Evolutionary conservation across 1,140 invertebrate species (phyloP).

Genomic region (Catajapyx aquilonaris): DNA sequence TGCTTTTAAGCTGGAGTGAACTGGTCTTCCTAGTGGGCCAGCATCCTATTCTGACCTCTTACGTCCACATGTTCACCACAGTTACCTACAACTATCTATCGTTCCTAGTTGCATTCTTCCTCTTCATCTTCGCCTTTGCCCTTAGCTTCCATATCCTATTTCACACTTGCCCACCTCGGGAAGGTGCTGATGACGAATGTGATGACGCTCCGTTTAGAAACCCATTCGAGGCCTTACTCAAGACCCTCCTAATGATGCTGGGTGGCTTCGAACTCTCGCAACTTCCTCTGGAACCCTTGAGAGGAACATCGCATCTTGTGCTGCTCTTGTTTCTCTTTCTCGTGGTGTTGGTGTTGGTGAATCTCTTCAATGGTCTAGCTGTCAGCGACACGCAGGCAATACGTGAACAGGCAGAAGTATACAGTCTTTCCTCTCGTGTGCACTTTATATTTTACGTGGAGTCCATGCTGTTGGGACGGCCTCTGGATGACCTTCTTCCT

Average conservation of each 20-base stretch:
- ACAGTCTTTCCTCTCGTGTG: conserved; percentile 5
- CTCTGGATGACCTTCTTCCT: no score
- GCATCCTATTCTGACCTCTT: conserved; percentile 3
- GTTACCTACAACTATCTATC: conserved; percentile 14
- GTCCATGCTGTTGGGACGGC: conserved; percentile 6
- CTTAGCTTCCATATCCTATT: conserved; percentile 16
- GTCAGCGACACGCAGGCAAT: conserved; percentile 15
- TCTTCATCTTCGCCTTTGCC: conserved; percentile 15
- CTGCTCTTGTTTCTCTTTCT: conserved; percentile 16
- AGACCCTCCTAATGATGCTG: conserved; percentile 14
- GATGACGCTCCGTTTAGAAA: conserved; percentile 1
- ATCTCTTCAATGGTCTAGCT: conserved; percentile 17
- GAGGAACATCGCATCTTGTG: conserved; percentile 11
- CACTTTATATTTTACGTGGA: conserved; percentile 6
- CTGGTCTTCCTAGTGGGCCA: neutral
- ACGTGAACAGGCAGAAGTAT: conserved; percentile 8
- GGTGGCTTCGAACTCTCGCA: conserved; percentile 15
- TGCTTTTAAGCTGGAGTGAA: neutral
- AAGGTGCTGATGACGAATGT: neutral
- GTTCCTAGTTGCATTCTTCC: conserved; percentile 12
- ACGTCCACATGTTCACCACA: conserved; percentile 15
- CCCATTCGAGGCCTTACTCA: conserved; percentile 9
- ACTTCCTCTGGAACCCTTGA: conserved; percentile 11
- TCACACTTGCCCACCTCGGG: conserved; percentile 3
- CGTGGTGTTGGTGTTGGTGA: conserved; percentile 16